Evolutionary conservation across 2,888 invertebrate species (phyloP).

Genomic region (Gandaritis pyraliata): DNA sequence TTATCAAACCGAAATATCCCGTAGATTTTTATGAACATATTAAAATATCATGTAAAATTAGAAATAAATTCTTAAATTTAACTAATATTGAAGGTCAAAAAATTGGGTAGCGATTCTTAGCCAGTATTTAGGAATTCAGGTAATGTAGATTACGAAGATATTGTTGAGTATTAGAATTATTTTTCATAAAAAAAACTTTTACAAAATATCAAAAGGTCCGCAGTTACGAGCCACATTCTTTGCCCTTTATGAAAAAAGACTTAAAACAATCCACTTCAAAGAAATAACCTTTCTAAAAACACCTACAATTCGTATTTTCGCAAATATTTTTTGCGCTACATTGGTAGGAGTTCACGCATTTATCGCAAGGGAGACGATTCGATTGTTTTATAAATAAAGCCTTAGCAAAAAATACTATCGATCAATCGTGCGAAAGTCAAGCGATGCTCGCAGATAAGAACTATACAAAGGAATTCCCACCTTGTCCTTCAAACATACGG

Average conservation of each 20-base stretch:
- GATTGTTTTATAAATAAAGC: slow-evolving; percentile 84
- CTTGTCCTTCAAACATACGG: slow-evolving; percentile 37
- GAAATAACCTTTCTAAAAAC: slow-evolving; percentile 24
- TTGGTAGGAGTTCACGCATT: slow-evolving; percentile 75
- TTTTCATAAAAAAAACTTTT: not conserved
- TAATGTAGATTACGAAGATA: too few species aligned
- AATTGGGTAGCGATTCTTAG: too few species aligned
- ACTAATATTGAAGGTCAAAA: too few species aligned
- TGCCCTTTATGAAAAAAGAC: slow-evolving; percentile 25
- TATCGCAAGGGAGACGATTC: slow-evolving; percentile 74
- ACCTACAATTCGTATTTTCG: slow-evolving; percentile 36
- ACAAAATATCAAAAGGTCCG: slow-evolving; percentile 1
- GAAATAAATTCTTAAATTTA: too few species aligned
- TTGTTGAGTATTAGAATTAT: not conserved
- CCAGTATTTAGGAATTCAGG: too few species aligned
- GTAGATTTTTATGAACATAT: too few species aligned
- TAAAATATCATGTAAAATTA: too few species aligned
- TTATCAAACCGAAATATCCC: too few species aligned
- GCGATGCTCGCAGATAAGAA: slow-evolving; percentile 70
- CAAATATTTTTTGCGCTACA: slow-evolving; percentile 54
- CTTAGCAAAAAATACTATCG: slow-evolving; percentile 82
- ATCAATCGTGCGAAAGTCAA: slow-evolving; percentile 83
- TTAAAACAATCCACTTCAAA: slow-evolving; percentile 32
- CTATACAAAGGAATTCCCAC: slow-evolving; percentile 46
- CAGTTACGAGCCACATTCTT: slow-evolving; percentile 8